Percentiles rank a stretch among this genome's conserved stretches.
phyloP scores from a whole-genome alignment of 2,888 invertebrate species.

The Aporophyla nigra region DNA sequence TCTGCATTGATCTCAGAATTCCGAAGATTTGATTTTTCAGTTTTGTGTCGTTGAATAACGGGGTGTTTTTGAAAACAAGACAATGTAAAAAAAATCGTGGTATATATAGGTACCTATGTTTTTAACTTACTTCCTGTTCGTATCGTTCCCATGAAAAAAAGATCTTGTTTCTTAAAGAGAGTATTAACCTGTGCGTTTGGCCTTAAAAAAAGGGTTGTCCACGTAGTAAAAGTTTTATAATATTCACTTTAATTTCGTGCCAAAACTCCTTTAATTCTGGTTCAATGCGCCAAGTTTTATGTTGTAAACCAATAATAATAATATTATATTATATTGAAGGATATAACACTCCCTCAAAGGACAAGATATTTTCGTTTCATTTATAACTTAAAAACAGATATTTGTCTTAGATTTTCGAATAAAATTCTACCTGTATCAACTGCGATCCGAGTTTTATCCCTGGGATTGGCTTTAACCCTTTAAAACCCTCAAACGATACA shows the following conservation, averaged over 20 bases:
- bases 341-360: background rate
- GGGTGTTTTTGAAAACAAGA: background rate
- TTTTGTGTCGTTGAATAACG: slow-evolving; percentile 7
- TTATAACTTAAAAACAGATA: background rate
- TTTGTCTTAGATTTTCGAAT: background rate
- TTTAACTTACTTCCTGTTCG: background rate
- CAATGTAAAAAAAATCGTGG: background rate
- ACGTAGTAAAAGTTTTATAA: no score
- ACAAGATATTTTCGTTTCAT: background rate
- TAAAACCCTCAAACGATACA: slow-evolving; percentile 5
- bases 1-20: slow-evolving; percentile 21
- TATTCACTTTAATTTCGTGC: no score
- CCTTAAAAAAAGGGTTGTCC: no score
- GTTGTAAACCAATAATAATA: background rate
- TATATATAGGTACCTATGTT: background rate
- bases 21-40: slow-evolving; percentile 1
- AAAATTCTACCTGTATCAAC: slow-evolving; percentile 13
- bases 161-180: background rate
- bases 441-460: slow-evolving; percentile 11
- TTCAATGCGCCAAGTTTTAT: background rate
- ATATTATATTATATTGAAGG: background rate
- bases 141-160: background rate
- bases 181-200: no score
- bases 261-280: background rate
- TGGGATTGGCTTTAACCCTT: slow-evolving; percentile 11